Conservation (phyloP, 2,113 vertebrate species). For the Melanerpes formicivorus region DNA sequence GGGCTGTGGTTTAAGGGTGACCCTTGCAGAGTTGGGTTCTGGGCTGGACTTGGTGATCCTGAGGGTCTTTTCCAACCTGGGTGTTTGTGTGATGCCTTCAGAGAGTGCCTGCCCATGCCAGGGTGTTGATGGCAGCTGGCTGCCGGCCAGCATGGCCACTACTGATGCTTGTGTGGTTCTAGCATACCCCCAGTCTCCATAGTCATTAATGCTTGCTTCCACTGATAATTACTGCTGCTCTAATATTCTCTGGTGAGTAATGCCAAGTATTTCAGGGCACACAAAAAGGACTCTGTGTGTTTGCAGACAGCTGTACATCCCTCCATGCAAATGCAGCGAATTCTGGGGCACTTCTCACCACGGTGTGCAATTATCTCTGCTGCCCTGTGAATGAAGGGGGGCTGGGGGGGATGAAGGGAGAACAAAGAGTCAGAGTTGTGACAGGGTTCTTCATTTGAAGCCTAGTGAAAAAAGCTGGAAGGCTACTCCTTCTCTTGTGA, state of each 20-base stretch:
- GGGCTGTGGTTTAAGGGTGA: too few species aligned
- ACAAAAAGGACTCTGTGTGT: background rate
- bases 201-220: background rate
- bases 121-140: background rate
- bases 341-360: background rate
- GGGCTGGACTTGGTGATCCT: too few species aligned
- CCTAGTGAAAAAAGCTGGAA: background rate
- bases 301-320: background rate
- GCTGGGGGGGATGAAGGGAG: background rate
- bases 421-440: background rate
- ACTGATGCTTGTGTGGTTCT: background rate
- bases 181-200: background rate
- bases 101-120: too few species aligned
- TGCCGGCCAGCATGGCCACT: background rate
- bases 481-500: background rate
- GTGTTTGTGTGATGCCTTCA: too few species aligned
- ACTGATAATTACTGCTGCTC: background rate
- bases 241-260: background rate
- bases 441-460: background rate
- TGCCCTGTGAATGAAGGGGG: background rate
- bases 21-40: too few species aligned
- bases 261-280: background rate
- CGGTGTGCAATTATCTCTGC: background rate
- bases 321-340: background rate
- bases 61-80: too few species aligned